Conservation (phyloP, 2,113 vertebrate genomes). For the Calyptommatus sinebrachiatus region DNA sequence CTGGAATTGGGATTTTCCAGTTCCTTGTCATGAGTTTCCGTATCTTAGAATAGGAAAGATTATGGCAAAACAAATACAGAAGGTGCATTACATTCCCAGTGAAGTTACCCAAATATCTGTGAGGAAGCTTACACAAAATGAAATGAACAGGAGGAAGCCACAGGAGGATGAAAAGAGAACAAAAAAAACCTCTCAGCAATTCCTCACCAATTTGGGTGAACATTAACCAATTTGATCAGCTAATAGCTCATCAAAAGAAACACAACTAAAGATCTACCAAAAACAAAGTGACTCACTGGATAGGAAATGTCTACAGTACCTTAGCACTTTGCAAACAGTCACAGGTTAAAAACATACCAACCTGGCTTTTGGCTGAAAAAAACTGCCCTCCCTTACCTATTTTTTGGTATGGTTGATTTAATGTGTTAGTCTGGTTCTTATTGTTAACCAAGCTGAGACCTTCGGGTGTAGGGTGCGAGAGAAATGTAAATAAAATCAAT, state of each 20-base stretch:
- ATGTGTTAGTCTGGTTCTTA: too few relatives aligned
- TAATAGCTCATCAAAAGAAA: background rate
- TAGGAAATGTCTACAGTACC: background rate
- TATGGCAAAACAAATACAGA: too few relatives aligned
- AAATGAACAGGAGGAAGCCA: background rate
- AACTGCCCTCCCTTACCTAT: too few relatives aligned
- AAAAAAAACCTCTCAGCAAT: background rate
- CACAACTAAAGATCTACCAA: background rate
- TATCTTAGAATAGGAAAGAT: too few relatives aligned
- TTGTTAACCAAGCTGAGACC: too few relatives aligned
- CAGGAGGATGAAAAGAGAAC: background rate
- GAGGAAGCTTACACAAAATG: slow-evolving; percentile 7
- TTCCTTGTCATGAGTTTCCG: too few relatives aligned
- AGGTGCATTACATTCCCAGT: background rate
- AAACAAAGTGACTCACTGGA: background rate
- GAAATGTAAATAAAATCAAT: too few relatives aligned
- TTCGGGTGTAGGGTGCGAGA: too few relatives aligned
- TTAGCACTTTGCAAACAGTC: background rate
- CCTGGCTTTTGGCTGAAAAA: too few relatives aligned
- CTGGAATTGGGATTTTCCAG: too few relatives aligned
- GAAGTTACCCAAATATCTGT: background rate
- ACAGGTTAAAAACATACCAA: too few relatives aligned
- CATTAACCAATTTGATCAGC: slow-evolving; percentile 1
- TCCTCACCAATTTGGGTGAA: background rate
- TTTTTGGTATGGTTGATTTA: too few relatives aligned